phyloP scores from a whole-genome alignment of 1,140 invertebrate species.

The Drosophila cardini region DNA sequence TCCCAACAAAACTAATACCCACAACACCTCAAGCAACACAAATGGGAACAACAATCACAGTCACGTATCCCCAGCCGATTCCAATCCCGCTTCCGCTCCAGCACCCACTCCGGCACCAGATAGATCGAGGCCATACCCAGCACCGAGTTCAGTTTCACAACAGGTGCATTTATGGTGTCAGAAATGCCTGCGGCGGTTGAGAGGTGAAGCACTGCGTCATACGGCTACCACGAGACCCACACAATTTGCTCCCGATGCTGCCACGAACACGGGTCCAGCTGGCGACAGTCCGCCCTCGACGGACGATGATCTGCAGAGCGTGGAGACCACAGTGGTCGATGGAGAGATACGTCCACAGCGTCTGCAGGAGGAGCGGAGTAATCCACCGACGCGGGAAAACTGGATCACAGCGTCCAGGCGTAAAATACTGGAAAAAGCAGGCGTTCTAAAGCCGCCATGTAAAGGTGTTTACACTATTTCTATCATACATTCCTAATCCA shows the following conservation, averaged over 20 bases:
- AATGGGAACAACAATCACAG: conserved; percentile 12
- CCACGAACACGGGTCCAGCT: conserved; percentile 10
- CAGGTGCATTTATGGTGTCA: conserved; percentile 43
- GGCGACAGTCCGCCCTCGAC: neutral
- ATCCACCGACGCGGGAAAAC: neutral
- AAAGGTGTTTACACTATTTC: conserved; percentile 26
- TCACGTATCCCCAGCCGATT: neutral
- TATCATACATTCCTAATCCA: neutral
- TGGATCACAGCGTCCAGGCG: neutral
- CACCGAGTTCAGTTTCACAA: neutral
- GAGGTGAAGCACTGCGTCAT: conserved; percentile 51
- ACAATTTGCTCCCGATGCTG: conserved; percentile 23
- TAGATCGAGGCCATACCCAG: conserved; percentile 1
- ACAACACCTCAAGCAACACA: conserved; percentile 29
- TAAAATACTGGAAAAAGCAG: conserved; percentile 1
- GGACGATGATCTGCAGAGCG: conserved; percentile 7
- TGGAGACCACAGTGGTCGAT: conserved; percentile 3
- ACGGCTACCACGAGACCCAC: conserved; percentile 63
- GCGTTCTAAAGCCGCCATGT: conserved; percentile 6
- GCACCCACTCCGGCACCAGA: neutral
- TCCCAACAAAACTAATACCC: conserved; percentile 43
- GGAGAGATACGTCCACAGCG: conserved; percentile 6
- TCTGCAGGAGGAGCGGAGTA: neutral
- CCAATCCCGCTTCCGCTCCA: neutral
- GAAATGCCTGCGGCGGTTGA: conserved; percentile 45